Evolutionary conservation across 1,140 invertebrate species (phyloP).

Genomic region (Solen grandis): DNA sequence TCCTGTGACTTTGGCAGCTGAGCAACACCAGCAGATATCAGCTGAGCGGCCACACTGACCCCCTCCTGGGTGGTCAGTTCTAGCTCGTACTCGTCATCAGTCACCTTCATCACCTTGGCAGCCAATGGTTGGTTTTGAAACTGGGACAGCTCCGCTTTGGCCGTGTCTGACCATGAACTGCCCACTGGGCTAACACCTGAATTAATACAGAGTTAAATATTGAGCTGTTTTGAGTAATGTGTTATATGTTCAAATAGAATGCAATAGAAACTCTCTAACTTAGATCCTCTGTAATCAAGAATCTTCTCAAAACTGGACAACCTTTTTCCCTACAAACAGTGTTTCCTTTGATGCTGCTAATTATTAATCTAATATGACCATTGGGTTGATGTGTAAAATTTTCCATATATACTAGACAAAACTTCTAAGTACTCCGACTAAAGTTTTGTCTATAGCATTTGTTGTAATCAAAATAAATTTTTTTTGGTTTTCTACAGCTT

Average conservation of each 20-base stretch:
- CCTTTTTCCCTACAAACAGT: neutral
- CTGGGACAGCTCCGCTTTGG: neutral
- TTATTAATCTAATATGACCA: neutral
- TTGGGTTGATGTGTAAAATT: neutral
- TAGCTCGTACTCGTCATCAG: slow-evolving; percentile 11
- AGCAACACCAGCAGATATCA: slow-evolving; percentile 4
- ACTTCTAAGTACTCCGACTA: no score
- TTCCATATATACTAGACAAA: no score
- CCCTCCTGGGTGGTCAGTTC: neutral
- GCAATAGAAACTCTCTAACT: no score
- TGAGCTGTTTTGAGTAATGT: neutral
- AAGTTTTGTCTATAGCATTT: no score
- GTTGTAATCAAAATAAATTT: no score
- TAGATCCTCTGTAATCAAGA: neutral
- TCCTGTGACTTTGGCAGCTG: neutral
- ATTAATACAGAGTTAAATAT: neutral
- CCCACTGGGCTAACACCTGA: slow-evolving; percentile 31
- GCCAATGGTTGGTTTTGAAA: slow-evolving; percentile 13
- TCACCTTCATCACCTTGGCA: slow-evolving; percentile 14
- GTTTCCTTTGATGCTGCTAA: neutral
- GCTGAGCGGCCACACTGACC: slow-evolving; percentile 4
- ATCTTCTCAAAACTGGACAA: neutral
- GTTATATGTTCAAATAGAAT: no score
- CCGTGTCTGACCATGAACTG: slow-evolving; percentile 4
- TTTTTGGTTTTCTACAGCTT: no score